These are phyloP conservation scores for Sarcophaga bullata DNA, from an alignment of 1,140 invertebrate genomes.

Conservation along the genomic window DNA sequence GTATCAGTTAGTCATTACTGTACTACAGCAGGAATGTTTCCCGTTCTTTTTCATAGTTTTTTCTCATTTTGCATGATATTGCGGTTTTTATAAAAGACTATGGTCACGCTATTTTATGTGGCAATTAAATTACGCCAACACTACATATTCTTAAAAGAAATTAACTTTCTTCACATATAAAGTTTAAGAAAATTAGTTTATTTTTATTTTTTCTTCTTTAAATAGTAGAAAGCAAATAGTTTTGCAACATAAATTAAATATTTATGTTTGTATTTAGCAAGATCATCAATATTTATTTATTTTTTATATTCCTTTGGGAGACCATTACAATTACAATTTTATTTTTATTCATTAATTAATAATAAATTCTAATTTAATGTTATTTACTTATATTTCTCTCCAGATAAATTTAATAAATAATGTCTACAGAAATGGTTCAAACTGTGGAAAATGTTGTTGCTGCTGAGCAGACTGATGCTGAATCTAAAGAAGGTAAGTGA, in stretches of 20 bases:
- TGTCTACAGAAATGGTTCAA: conserved; percentile 43
- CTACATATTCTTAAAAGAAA: background rate
- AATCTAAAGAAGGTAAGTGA: conserved; percentile 45
- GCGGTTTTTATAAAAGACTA: background rate
- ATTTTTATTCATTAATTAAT: background rate
- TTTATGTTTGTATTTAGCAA: too few species aligned
- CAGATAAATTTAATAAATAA: background rate
- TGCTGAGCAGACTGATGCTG: conserved; percentile 40
- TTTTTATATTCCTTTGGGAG: too few species aligned
- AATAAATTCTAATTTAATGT: background rate
- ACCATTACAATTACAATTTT: background rate
- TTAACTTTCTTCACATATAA: background rate
- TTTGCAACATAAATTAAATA: too few species aligned
- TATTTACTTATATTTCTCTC: background rate
- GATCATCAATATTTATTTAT: too few species aligned
- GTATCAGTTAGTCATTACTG: background rate
- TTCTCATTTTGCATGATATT: background rate
- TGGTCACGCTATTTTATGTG: background rate
- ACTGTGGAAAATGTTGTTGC: conserved; percentile 42
- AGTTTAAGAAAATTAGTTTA: too few species aligned
- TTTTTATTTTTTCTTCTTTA: too few species aligned
- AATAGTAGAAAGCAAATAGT: too few species aligned
- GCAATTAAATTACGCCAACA: conserved; percentile 12
- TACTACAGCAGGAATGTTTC: too few species aligned
- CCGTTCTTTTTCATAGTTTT: too few species aligned